Evolutionary conservation across 2,113 vertebrate species (phyloP), one percentile per base, ranked within the genome.

Genomic region (Dascyllus trimaculatus): DNA sequence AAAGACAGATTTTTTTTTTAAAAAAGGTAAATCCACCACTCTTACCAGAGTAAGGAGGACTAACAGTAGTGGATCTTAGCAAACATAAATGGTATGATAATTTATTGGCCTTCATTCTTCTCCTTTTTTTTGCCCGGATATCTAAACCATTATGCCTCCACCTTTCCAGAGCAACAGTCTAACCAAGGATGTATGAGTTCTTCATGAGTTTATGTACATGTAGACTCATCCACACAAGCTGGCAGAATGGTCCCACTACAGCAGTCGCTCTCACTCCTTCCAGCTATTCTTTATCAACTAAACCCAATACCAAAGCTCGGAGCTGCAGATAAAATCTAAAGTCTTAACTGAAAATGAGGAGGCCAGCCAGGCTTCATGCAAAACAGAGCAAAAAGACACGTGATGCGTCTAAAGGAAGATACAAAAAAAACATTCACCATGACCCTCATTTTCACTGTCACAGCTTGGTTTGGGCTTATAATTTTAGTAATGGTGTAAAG

Each of bases 141-240:
- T 29, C 26, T 19, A 45, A 53, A 43, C 46, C 71, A 11, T 14
- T 1, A 18, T 21, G 71, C 74, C 29, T 57, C 45, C 3, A 21
- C 51, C 14, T 71, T 66, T 49, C 49, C 32, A 21, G 5, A 43
- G 29, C 26, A 13, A 51, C 64, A n/a, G 40, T 38, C 45, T 7
- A 45, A 51, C 15, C 26, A 49, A 67, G 56, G 22, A 19, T 26
- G 8, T 26, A 11, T 10, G 14, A 48, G n/a, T 18, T n/a, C 38
- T 54, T 59, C 22, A 21, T 13, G 58, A 24, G 35, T n/a, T 24
- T 10, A 43, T 54, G 48, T 11, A 19, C 38, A 48, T 56, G 48
- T 15, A 4, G 38, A 69, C 45, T 26, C 18, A 62, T 75, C 43
- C 46, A 53, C 62, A 76, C 52, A 56, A 22, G 7, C 48, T 82